phyloP scores from a whole-genome alignment of 2,113 vertebrate genomes.

The Trematomus loennbergii region DNA sequence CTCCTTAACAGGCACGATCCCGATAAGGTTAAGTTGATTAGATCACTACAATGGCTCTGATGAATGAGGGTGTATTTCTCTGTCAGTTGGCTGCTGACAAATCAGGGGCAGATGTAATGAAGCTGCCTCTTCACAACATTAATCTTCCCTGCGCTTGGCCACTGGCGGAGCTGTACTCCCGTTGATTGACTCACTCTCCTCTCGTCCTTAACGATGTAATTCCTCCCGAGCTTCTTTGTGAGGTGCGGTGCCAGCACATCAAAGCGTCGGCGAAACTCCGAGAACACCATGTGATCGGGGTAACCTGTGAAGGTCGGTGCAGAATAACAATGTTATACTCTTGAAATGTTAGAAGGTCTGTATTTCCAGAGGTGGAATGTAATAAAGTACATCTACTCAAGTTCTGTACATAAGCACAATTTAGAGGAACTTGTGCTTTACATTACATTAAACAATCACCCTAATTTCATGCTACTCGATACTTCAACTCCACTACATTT shows the following conservation, averaged over 20 bases:
- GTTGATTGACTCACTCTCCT: slow-evolving; percentile 87
- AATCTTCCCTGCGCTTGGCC: slow-evolving; percentile 69
- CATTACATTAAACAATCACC: too few species aligned
- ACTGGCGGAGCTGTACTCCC: slow-evolving; percentile 43
- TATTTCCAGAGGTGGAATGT: neutral
- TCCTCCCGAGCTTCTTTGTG: slow-evolving; percentile 96
- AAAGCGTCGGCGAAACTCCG: slow-evolving; percentile 95
- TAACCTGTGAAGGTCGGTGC: slow-evolving; percentile 85
- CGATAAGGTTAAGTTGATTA: slow-evolving; percentile 78
- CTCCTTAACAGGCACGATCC: slow-evolving; percentile 54
- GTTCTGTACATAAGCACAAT: too few species aligned
- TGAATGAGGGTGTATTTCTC: slow-evolving; percentile 77
- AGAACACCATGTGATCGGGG: slow-evolving; percentile 97
- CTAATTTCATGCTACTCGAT: too few species aligned
- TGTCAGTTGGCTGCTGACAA: slow-evolving; percentile 73
- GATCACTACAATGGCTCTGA: slow-evolving; percentile 78
- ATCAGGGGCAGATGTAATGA: slow-evolving; percentile 76
- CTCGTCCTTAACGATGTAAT: slow-evolving; percentile 97
- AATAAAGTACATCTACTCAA: too few species aligned
- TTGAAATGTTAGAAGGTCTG: neutral
- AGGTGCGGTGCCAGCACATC: slow-evolving; percentile 95
- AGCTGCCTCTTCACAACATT: slow-evolving; percentile 74
- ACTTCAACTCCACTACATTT: too few species aligned
- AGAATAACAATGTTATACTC: slow-evolving; percentile 20
- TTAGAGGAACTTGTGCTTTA: too few species aligned